Conservation (phyloP, 2,797 vertebrate species). For the Poecilia picta region DNA sequence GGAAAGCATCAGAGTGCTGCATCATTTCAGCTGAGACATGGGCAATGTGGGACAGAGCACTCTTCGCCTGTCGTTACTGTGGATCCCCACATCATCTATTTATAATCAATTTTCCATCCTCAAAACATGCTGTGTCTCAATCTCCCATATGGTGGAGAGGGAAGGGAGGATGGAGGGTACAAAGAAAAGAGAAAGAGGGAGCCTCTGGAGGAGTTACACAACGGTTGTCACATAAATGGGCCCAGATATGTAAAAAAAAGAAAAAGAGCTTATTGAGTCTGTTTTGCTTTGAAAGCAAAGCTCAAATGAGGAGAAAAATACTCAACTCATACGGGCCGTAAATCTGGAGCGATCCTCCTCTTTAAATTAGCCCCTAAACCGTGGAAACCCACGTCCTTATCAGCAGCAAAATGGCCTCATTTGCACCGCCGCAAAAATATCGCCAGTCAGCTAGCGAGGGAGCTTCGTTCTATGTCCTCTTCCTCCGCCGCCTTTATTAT, state of each 20-base stretch:
- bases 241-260: conserved; percentile 55
- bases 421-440: conserved; percentile 39
- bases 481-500: conserved; percentile 27
- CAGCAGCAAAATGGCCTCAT: conserved; percentile 55
- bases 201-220: conserved; percentile 42
- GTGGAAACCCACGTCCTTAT: conserved; percentile 55
- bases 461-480: conserved; percentile 15
- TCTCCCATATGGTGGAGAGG: conserved; percentile 34
- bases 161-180: not conserved
- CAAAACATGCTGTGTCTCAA: conserved; percentile 26
- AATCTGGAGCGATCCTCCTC: conserved; percentile 21
- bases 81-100: conserved; percentile 53
- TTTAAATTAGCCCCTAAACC: conserved; percentile 51
- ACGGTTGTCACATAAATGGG: conserved; percentile 57
- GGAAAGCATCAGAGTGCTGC: conserved; percentile 65
- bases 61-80: conserved; percentile 41
- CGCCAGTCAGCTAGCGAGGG: conserved; percentile 15
- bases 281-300: conserved; percentile 44
- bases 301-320: conserved; percentile 37
- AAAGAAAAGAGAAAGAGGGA: not conserved
- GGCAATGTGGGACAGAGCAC: conserved; percentile 45
- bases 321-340: conserved; percentile 24
- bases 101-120: conserved; percentile 70
- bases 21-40: conserved; percentile 55
- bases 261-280: conserved; percentile 43